Evolutionary conservation across 2,113 vertebrate species (phyloP).

Genomic region (Copsychus sechellarum): DNA sequence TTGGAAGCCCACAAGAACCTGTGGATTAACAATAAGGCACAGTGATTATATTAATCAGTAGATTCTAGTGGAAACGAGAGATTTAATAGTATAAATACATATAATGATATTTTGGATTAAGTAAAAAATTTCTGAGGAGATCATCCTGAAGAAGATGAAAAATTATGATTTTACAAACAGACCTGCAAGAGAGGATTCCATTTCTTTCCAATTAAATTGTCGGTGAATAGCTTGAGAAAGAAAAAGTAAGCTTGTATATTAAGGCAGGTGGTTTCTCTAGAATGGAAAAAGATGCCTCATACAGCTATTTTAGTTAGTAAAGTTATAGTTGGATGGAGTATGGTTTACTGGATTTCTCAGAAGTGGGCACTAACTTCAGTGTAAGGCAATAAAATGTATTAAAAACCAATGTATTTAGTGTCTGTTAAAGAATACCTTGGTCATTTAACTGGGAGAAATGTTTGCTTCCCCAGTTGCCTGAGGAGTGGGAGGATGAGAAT

Average conservation of each 20-base stretch:
- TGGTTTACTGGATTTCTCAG: background rate
- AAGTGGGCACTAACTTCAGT: background rate
- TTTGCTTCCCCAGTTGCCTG: background rate
- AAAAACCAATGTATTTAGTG: background rate
- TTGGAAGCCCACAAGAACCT: background rate
- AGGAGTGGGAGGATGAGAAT: conserved; percentile 28
- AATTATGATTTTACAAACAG: background rate
- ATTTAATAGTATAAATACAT: background rate
- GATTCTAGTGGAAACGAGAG: background rate
- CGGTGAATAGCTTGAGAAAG: background rate
- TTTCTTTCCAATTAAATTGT: background rate
- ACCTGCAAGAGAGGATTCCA: background rate
- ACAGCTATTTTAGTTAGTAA: background rate
- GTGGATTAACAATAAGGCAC: background rate
- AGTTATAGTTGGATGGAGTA: background rate
- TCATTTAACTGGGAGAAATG: background rate
- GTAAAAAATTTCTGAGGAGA: background rate
- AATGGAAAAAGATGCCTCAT: background rate
- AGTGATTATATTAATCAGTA: conserved; percentile 25
- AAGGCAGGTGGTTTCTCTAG: background rate
- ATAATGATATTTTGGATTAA: background rate
- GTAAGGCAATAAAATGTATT: background rate
- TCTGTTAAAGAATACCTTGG: background rate
- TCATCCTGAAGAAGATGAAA: background rate
- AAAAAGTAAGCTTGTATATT: background rate